Conservation (phyloP, 2,888 invertebrate species). For the Prenolepis imparis region DNA sequence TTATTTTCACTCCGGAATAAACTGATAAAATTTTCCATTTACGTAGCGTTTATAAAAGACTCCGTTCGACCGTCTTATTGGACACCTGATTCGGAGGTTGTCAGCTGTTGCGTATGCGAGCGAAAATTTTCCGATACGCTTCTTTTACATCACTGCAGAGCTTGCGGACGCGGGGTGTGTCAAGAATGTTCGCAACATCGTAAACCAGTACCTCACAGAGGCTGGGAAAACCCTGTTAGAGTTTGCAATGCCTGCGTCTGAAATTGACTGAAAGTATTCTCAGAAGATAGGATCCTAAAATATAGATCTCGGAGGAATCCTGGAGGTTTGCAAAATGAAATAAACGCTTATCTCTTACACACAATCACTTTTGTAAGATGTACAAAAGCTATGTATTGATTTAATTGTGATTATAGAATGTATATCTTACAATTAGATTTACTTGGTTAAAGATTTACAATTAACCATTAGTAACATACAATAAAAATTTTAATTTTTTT, state of each 20-base stretch:
- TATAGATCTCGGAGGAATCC: neutral
- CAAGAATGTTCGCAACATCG: conserved; percentile 90
- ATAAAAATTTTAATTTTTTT: conserved; percentile 1
- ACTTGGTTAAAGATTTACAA: neutral
- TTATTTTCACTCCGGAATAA: neutral
- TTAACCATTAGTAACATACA: no score
- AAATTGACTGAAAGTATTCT: conserved; percentile 75
- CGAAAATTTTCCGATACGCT: conserved; percentile 86
- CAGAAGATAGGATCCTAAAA: neutral
- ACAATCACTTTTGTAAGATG: conserved; percentile 17
- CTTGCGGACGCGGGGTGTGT: conserved; percentile 93
- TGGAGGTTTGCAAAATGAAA: neutral
- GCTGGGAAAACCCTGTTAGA: conserved; percentile 91
- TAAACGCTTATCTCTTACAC: neutral
- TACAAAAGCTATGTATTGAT: conserved; percentile 4
- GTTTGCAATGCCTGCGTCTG: conserved; percentile 91
- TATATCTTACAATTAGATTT: conserved; percentile 20
- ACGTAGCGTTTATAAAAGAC: conserved; percentile 90
- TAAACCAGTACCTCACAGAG: conserved; percentile 91
- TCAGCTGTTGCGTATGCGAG: conserved; percentile 90
- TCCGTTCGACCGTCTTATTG: conserved; percentile 92
- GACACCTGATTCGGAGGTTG: conserved; percentile 92
- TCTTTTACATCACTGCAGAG: conserved; percentile 87
- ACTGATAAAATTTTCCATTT: conserved; percentile 42
- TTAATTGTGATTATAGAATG: neutral